Base-by-base conservation (phyloP, 1,140 invertebrate species). In the Heliconius hewitsoni region DNA sequence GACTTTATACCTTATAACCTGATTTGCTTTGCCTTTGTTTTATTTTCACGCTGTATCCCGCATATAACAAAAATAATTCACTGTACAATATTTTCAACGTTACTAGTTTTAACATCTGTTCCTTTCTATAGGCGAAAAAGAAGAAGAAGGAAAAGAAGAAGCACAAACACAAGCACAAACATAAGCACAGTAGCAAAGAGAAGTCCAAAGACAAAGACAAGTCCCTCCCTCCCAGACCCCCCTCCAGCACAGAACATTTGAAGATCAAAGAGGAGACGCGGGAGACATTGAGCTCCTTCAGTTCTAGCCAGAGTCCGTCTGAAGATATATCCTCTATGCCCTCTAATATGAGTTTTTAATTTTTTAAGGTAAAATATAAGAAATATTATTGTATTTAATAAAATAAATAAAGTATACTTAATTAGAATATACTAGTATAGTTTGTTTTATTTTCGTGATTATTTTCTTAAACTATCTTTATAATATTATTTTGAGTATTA, bases 101-200 rank as follows among this genome's bases (percentile, higher is more conserved):
- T 16, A 34, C n/a, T 23, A 23, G 8, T 60, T n/a, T 23, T 3
- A 60, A 60, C 9, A 23, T 23, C 19, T 11, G 19, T 23, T 60
- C 23, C 9, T 9, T 60, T 11, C 23, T 30, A n/a, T 86, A 97
- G 96, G 93, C 96, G 82, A 97, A 98, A 89, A 97, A 97, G 86
- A 97, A 97, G 91, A 97, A 98, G 86, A 97, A 98, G 85, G 96
- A 98, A 75, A 98, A 97, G 86, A 97, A 98, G 91, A 97, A 97
- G 86, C 96, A 97, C 83, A 97, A 97, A 88, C 96, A 97, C 82
- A 97, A 97, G 82, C 96, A 97, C 84, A 97, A 97, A 81, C 96
- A 97, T 83, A 96, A 97, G 82, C 97, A 97, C 90, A 96, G 96
- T 85, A 96, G 96, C 88, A 96, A 97, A 82, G 96, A 97, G 82